phyloP scores from a whole-genome alignment of 2,888 invertebrate genomes.

The Zhengitettix transpicula region DNA sequence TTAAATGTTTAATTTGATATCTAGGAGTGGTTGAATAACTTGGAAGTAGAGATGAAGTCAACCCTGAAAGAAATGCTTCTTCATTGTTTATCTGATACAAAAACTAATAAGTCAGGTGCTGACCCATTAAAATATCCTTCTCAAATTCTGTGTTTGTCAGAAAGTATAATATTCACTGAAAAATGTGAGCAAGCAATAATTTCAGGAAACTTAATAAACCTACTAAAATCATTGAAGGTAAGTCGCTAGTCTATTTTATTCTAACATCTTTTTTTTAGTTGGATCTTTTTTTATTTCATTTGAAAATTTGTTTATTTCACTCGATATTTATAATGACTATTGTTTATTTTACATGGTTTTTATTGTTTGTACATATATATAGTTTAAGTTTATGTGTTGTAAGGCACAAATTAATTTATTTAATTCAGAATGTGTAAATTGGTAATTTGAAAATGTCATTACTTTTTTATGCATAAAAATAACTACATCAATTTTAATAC shows the following conservation, averaged over 20 bases:
- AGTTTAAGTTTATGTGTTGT: no score
- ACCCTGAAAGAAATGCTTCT: slow-evolving; percentile 54
- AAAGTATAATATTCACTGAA: slow-evolving; percentile 70
- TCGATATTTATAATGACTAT: no score
- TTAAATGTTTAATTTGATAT: slow-evolving; percentile 14
- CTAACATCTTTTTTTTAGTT: no score
- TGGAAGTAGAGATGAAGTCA: slow-evolving; percentile 68
- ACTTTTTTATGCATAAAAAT: no score
- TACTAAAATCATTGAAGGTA: slow-evolving; percentile 32
- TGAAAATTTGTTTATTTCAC: no score
- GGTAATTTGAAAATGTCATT: no score
- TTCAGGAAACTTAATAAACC: slow-evolving; percentile 39
- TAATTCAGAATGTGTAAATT: no score
- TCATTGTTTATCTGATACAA: slow-evolving; percentile 34
- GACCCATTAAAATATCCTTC: slow-evolving; percentile 50
- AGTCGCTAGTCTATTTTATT: slow-evolving; percentile 8
- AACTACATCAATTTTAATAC: no score
- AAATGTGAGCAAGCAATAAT: slow-evolving; percentile 66
- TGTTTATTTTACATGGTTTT: no score
- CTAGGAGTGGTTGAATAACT: slow-evolving; percentile 56
- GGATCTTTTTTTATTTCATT: no score
- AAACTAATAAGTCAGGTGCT: slow-evolving; percentile 23
- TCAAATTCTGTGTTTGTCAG: slow-evolving; percentile 72
- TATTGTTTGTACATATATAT: no score
- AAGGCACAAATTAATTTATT: no score